Evolutionary conservation across 1,140 invertebrate genomes (phyloP).

Genomic region (Uloborus diversus): DNA sequence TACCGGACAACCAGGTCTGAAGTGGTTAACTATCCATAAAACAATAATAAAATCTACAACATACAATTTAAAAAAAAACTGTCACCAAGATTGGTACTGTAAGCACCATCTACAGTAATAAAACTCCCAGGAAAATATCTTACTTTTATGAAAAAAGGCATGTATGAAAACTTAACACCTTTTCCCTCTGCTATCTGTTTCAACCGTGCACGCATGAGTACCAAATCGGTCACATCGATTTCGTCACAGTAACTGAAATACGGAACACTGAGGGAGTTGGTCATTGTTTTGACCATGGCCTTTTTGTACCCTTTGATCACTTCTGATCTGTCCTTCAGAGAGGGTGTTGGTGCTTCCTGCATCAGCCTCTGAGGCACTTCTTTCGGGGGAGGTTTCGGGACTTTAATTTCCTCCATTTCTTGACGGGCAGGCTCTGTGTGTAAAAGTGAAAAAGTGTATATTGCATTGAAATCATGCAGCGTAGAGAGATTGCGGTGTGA

Average conservation of each 20-base stretch:
- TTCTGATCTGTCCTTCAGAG: constrained; percentile 64
- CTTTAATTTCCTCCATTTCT: constrained; percentile 29
- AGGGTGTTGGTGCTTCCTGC: constrained; percentile 23
- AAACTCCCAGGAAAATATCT: constrained; percentile 2
- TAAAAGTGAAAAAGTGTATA: not conserved
- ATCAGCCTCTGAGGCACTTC: constrained; percentile 19
- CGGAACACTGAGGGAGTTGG: constrained; percentile 76
- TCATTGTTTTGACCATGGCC: constrained; percentile 97
- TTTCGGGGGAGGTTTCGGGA: constrained; percentile 5
- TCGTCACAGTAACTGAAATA: constrained; percentile 75
- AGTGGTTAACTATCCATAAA: too few relatives aligned
- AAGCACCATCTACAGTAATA: too few relatives aligned
- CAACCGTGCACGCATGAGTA: constrained; percentile 75
- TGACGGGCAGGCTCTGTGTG: constrained; percentile 29
- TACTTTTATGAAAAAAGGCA: constrained; percentile 96
- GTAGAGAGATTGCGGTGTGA: too few relatives aligned
- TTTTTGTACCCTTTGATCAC: constrained; percentile 81
- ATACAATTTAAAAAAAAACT: too few relatives aligned
- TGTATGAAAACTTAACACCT: constrained; percentile 85
- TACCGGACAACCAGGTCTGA: too few relatives aligned
- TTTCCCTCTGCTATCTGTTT: constrained; percentile 73
- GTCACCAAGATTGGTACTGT: too few relatives aligned
- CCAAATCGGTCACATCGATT: constrained; percentile 83
- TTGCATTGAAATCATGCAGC: too few relatives aligned
- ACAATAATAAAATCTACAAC: too few relatives aligned